Percentiles rank a stretch among this genome's conserved stretches.
phyloP scores from a whole-genome alignment of 2,797 vertebrate species.

The Tragopan temminckii region DNA sequence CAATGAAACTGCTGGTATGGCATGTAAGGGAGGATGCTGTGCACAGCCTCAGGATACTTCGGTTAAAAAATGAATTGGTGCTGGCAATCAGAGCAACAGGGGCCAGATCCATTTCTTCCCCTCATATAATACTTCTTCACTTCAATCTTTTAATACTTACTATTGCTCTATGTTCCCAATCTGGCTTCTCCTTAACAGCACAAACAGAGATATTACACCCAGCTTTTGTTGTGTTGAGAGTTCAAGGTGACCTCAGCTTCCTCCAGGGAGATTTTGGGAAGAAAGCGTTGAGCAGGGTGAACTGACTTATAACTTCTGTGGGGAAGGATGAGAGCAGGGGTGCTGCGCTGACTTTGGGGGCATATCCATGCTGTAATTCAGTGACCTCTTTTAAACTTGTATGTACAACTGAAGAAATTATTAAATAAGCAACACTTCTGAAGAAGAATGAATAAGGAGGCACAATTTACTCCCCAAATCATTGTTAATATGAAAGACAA shows the following conservation, averaged over 20 bases:
- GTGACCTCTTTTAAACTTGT: neutral
- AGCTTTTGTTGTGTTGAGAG: neutral
- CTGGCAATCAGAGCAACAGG: neutral
- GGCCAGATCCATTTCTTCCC: neutral
- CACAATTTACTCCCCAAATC: neutral
- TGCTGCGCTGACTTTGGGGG: neutral
- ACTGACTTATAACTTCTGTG: neutral
- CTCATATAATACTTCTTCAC: neutral
- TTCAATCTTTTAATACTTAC: neutral
- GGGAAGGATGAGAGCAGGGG: neutral
- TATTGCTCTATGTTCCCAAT: neutral
- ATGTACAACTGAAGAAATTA: neutral
- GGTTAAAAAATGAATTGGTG: neutral
- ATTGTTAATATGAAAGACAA: neutral
- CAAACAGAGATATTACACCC: neutral
- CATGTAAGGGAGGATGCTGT: neutral
- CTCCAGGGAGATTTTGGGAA: neutral
- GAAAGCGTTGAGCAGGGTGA: neutral
- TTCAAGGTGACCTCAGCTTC: neutral
- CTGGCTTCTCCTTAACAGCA: neutral
- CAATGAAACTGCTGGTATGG: neutral
- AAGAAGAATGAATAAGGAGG: conserved; percentile 6
- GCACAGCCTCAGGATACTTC: neutral
- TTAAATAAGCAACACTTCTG: neutral
- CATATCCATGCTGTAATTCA: neutral